Evolutionary conservation across 2,797 vertebrate genomes (phyloP).

Genomic region (Enteromius viviparus): DNA sequence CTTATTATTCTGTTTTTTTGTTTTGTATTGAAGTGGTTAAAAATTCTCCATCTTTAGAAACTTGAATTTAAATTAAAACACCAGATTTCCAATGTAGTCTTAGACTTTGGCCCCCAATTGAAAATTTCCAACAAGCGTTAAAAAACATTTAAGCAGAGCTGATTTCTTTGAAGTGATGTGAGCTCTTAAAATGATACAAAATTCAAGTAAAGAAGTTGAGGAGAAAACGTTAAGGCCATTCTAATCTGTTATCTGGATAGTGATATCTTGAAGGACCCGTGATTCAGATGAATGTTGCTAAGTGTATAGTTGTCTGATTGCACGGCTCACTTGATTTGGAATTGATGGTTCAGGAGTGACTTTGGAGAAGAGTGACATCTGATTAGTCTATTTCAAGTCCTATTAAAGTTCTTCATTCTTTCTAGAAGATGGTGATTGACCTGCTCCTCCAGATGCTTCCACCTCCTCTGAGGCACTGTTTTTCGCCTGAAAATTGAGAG

Average conservation of each 20-base stretch:
- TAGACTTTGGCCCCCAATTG: background rate
- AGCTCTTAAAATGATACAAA: slow-evolving; percentile 1
- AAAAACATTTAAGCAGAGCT: slow-evolving; percentile 43
- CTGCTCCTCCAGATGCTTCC: slow-evolving; percentile 26
- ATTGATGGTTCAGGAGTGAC: slow-evolving; percentile 28
- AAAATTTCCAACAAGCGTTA: slow-evolving; percentile 47
- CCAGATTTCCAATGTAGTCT: background rate
- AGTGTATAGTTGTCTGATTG: slow-evolving; percentile 29
- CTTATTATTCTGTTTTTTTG: background rate
- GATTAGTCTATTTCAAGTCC: slow-evolving; percentile 28
- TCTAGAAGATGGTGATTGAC: slow-evolving; percentile 50
- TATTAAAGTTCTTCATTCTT: slow-evolving; percentile 57
- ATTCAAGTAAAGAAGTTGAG: slow-evolving; percentile 6
- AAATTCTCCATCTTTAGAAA: background rate
- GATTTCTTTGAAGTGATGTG: slow-evolving; percentile 28
- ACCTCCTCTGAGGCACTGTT: slow-evolving; percentile 51
- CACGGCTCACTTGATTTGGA: slow-evolving; percentile 44
- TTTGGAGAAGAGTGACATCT: slow-evolving; percentile 35
- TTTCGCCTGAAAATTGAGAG: slow-evolving; percentile 83
- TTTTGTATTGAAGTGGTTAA: too few relatives aligned
- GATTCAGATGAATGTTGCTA: slow-evolving; percentile 12
- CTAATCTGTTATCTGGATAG: slow-evolving; percentile 1
- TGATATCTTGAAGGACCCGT: slow-evolving; percentile 25
- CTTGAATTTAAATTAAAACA: background rate
- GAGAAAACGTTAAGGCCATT: slow-evolving; percentile 35